phyloP scores from a whole-genome alignment of 2,113 vertebrate genomes.

The Sisor rabdophorus region DNA sequence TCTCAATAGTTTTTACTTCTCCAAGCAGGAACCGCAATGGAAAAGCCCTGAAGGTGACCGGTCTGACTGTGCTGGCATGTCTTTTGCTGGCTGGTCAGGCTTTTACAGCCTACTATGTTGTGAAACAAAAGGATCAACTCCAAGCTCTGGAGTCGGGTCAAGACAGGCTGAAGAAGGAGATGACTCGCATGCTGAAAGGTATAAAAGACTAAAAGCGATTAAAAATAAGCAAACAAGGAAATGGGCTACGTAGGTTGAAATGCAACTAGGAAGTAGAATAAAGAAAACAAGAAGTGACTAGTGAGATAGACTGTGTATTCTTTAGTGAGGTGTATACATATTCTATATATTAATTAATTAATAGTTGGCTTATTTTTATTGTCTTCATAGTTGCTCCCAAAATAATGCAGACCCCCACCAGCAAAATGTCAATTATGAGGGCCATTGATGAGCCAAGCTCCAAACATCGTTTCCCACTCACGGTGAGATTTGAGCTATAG shows the following conservation, averaged over 20 bases:
- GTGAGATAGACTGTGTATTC: not conserved
- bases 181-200: constrained; percentile 51
- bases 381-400: constrained; percentile 48
- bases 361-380: not conserved
- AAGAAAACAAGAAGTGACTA: not conserved
- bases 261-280: not conserved
- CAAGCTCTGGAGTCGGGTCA: constrained; percentile 51
- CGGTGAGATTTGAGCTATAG: constrained; percentile 48
- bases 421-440: constrained; percentile 63
- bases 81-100: constrained; percentile 65
- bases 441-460: constrained; percentile 30
- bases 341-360: not conserved
- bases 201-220: not conserved
- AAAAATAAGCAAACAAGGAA: not conserved
- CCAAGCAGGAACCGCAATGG: constrained; percentile 14
- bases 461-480: constrained; percentile 39
- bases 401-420: constrained; percentile 64
- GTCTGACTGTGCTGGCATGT: constrained; percentile 62
- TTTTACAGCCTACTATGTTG: constrained; percentile 58
- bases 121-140: constrained; percentile 60
- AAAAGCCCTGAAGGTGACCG: constrained; percentile 56
- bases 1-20: not conserved
- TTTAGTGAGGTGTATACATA: too few relatives aligned
- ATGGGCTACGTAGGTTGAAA: not conserved
- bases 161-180: constrained; percentile 50